These are phyloP conservation scores for Steinernema hermaphroditum DNA, from an alignment of 2,888 invertebrate genomes.

Conservation along the genomic window DNA sequence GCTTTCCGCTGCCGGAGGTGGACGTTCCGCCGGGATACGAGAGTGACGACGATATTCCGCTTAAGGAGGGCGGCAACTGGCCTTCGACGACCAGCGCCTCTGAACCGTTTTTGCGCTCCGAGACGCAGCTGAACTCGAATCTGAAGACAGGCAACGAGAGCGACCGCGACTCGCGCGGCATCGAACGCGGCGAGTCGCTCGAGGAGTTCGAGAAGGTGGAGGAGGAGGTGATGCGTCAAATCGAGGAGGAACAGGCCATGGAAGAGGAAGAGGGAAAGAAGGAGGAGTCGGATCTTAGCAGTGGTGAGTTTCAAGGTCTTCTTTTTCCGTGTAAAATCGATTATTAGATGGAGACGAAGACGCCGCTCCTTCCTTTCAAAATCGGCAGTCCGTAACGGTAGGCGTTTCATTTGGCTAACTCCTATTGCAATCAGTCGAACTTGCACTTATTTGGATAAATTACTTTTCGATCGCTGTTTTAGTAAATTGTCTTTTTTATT, in stretches of 20 bases:
- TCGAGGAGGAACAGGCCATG: slow-evolving; percentile 11
- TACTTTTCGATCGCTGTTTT: too few species aligned
- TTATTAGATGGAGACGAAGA: slow-evolving; percentile 22
- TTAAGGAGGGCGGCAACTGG: slow-evolving; percentile 17
- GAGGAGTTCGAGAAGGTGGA: slow-evolving; percentile 28
- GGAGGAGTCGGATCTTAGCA: slow-evolving; percentile 12
- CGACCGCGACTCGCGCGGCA: slow-evolving; percentile 5
- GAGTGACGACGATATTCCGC: slow-evolving; percentile 24
- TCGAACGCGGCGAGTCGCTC: slow-evolving; percentile 12
- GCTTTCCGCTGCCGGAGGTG: slow-evolving; percentile 26
- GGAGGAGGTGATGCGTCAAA: slow-evolving; percentile 23
- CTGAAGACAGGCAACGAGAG: slow-evolving; percentile 10
- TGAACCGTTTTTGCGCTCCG: neutral
- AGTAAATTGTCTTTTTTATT: too few species aligned
- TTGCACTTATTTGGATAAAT: too few species aligned
- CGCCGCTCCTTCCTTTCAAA: slow-evolving; percentile 18
- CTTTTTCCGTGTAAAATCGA: neutral
- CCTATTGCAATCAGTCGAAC: too few species aligned
- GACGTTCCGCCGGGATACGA: slow-evolving; percentile 20
- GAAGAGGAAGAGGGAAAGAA: neutral
- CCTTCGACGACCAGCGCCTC: neutral
- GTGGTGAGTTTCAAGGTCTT: neutral
- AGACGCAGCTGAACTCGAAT: slow-evolving; percentile 25
- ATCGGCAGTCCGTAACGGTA: slow-evolving; percentile 18
- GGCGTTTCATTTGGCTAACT: neutral